These are phyloP conservation scores for Euzetes globulus DNA, from an alignment of 2,888 invertebrate genomes.

Conservation along the genomic window DNA sequence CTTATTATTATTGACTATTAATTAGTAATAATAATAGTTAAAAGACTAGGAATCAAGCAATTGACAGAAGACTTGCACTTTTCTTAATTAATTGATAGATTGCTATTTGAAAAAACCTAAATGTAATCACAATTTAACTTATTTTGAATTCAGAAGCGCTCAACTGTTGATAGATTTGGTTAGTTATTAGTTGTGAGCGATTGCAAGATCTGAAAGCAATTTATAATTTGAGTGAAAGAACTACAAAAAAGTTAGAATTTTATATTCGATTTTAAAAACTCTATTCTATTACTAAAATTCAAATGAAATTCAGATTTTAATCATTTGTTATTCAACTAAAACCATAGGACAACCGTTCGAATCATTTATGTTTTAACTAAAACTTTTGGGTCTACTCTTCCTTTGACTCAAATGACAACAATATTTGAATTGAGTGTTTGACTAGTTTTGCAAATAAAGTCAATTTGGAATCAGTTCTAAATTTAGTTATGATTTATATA, in stretches of 20 bases:
- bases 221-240: too few species aligned
- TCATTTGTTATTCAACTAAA: background rate
- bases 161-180: too few species aligned
- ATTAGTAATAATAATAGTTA: background rate
- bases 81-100: background rate
- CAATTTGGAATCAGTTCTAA: slow-evolving; percentile 11
- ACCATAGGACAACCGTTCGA: slow-evolving; percentile 13
- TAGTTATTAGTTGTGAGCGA: too few species aligned
- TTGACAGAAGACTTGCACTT: slow-evolving; percentile 15
- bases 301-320: background rate
- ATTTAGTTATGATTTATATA: background rate
- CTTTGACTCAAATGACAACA: background rate
- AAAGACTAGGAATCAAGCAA: slow-evolving; percentile 24
- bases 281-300: too few species aligned
- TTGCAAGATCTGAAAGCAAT: too few species aligned
- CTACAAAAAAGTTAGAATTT: too few species aligned
- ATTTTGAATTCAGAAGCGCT: background rate
- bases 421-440: background rate
- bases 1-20: background rate
- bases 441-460: slow-evolving; percentile 22
- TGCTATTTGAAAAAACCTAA: slow-evolving; percentile 16
- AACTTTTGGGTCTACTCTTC: background rate
- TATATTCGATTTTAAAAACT: too few species aligned
- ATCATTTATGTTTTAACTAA: background rate
- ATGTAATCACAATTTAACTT: background rate